These are phyloP conservation scores for Catamblyrhynchus diadema DNA, from an alignment of 2,797 vertebrate genomes.

Conservation along the genomic window DNA sequence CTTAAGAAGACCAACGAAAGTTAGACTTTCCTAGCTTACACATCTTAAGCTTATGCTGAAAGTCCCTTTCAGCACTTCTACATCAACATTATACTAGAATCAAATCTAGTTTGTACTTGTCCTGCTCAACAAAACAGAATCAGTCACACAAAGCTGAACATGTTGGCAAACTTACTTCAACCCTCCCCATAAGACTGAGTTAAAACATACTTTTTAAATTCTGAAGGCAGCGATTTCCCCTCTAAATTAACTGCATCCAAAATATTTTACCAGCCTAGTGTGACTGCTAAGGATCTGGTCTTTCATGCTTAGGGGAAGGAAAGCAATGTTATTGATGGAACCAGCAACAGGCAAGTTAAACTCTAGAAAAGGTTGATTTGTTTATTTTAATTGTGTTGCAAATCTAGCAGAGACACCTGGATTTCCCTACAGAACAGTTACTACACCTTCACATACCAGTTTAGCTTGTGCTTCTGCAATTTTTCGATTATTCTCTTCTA, in stretches of 20 bases:
- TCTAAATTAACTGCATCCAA: background rate
- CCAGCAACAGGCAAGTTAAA: background rate
- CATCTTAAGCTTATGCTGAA: background rate
- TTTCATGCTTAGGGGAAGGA: background rate
- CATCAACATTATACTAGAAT: background rate
- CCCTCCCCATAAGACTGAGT: background rate
- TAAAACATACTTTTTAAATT: background rate
- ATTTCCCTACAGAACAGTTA: background rate
- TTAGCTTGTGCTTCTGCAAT: conserved; percentile 99
- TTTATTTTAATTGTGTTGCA: background rate
- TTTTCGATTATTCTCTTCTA: conserved; percentile 99
- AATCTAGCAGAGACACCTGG: background rate
- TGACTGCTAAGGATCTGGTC: background rate
- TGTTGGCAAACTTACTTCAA: background rate
- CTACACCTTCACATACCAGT: conserved; percentile 82
- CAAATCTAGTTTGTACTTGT: conserved; percentile 4
- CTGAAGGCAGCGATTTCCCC: background rate
- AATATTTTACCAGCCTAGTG: background rate
- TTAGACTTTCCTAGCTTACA: background rate
- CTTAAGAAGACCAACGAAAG: background rate
- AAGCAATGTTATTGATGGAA: background rate
- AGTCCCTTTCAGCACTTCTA: background rate
- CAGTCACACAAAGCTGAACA: background rate
- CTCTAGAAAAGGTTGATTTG: background rate
- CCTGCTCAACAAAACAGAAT: background rate